These are phyloP conservation scores for Melieria omissa DNA, from an alignment of 2,888 invertebrate genomes.

Conservation along the genomic window DNA sequence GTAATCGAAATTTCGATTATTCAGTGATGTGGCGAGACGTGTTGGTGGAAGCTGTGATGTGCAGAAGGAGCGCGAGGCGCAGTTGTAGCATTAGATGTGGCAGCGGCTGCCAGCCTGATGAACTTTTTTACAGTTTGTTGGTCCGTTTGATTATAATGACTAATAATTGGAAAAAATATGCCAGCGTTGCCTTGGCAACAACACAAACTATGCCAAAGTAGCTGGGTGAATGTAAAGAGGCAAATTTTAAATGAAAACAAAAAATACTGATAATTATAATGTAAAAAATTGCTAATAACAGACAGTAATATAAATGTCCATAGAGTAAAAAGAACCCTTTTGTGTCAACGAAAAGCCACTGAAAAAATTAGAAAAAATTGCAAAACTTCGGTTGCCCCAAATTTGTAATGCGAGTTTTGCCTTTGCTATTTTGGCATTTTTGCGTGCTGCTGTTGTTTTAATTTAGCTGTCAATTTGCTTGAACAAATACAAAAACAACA, in stretches of 20 bases:
- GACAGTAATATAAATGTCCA: too few species aligned
- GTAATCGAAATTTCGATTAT: not conserved
- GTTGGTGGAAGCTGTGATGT: too few species aligned
- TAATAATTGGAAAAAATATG: slow-evolving; percentile 32
- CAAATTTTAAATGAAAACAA: too few species aligned
- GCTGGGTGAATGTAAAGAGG: not conserved
- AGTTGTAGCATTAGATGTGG: not conserved
- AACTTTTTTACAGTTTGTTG: not conserved
- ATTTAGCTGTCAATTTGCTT: slow-evolving; percentile 15
- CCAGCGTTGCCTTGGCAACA: not conserved
- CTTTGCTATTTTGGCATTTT: too few species aligned
- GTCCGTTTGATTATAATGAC: slow-evolving; percentile 33
- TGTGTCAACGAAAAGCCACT: too few species aligned
- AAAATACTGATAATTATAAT: too few species aligned
- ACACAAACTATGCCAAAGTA: not conserved
- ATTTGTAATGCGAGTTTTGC: too few species aligned
- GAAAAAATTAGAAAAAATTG: too few species aligned
- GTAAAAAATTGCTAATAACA: too few species aligned
- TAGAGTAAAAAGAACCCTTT: too few species aligned
- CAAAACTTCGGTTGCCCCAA: too few species aligned
- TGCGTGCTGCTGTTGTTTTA: slow-evolving; percentile 3
- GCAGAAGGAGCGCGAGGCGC: too few species aligned
- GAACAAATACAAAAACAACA: not conserved
- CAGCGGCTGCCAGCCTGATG: not conserved
- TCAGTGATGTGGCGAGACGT: not conserved